Conservation (phyloP, 2,113 vertebrate species). For the Amia ocellicauda region DNA sequence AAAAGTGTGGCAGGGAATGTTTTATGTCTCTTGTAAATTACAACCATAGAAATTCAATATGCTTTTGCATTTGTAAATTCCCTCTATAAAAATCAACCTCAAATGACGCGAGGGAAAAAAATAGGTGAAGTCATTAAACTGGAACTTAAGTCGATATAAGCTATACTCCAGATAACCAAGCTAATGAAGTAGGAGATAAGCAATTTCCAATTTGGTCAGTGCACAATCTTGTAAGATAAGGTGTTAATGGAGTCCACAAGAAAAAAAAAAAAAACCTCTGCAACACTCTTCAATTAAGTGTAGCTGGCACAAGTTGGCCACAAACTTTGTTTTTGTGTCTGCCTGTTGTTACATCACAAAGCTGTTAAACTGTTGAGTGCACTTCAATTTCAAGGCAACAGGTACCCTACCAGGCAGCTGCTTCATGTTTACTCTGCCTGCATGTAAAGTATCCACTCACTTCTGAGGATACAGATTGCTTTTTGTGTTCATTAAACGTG, state of each 20-base stretch:
- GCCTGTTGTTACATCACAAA: neutral
- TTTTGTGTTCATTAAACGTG: neutral
- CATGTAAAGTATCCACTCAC: neutral
- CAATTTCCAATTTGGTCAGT: constrained; percentile 21
- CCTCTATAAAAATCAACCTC: constrained; percentile 14
- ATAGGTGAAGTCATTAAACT: constrained; percentile 18
- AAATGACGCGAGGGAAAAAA: constrained; percentile 14
- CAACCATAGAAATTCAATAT: constrained; percentile 15
- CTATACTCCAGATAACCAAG: constrained; percentile 11
- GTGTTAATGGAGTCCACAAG: constrained; percentile 13
- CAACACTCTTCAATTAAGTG: constrained; percentile 11
- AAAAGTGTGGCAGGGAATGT: constrained; percentile 5
- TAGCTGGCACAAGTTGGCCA: neutral
- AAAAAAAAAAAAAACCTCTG: neutral
- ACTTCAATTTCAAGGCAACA: neutral
- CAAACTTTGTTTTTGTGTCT: constrained; percentile 1
- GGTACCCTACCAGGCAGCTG: too few relatives aligned
- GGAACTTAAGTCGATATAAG: constrained; percentile 21
- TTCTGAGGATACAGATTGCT: neutral
- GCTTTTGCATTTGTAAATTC: constrained; percentile 20
- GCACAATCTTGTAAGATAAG: constrained; percentile 19
- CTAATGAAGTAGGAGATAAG: constrained; percentile 21
- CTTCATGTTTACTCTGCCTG: neutral
- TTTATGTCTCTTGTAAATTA: constrained; percentile 6
- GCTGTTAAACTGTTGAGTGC: neutral